Conservation (phyloP, 30 jellyfish, hydroid and myxozoan species). For the Aurelia sp. region DNA sequence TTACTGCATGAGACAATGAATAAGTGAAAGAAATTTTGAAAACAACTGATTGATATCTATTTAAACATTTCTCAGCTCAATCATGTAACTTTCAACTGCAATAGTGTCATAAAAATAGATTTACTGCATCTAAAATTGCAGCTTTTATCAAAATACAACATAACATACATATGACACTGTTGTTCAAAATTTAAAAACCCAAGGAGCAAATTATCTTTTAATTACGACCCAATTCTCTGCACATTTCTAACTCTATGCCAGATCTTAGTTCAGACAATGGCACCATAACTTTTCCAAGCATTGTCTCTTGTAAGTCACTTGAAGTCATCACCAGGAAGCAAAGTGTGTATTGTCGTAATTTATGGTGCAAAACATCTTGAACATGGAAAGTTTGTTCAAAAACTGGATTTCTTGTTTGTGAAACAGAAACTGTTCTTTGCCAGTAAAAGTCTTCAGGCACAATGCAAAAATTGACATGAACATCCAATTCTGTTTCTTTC, state of each 20-base stretch:
- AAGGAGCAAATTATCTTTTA: too few species aligned
- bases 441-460: slow-evolving; percentile 97
- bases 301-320: slow-evolving; percentile 68
- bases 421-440: slow-evolving; percentile 81
- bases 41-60: too few species aligned
- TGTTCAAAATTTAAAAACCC: too few species aligned
- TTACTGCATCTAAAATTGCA: too few species aligned
- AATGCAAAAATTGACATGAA: slow-evolving; percentile 86
- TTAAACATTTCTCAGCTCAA: too few species aligned
- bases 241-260: slow-evolving; percentile 75
- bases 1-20: too few species aligned
- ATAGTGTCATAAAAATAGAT: too few species aligned
- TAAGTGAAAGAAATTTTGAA: too few species aligned
- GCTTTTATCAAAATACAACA: too few species aligned
- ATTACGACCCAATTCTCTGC: slow-evolving; percentile 60
- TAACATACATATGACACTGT: too few species aligned
- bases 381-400: slow-evolving; percentile 82
- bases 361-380: slow-evolving; percentile 88
- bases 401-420: slow-evolving; percentile 72
- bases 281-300: slow-evolving; percentile 87
- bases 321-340: slow-evolving; percentile 89
- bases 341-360: slow-evolving; percentile 87
- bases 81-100: too few species aligned
- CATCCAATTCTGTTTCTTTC: slow-evolving; percentile 62
- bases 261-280: slow-evolving; percentile 94